Percentiles rank a stretch among this genome's conserved stretches.
These are phyloP conservation scores for Sciaenops ocellatus DNA, from an alignment of 2,797 vertebrate genomes.

Conservation along the genomic window DNA sequence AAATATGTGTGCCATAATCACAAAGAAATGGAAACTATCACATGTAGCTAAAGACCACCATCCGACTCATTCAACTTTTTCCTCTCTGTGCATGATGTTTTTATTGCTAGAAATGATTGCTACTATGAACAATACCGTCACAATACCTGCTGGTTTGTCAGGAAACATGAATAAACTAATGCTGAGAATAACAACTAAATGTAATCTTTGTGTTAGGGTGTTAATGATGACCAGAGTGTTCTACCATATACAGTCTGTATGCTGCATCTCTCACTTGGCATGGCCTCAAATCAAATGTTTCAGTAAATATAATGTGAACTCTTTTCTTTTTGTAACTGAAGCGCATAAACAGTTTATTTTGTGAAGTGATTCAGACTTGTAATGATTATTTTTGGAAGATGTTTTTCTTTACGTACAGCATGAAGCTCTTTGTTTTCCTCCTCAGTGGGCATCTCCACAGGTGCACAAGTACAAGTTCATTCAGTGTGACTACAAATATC, in stretches of 20 bases:
- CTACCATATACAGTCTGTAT: conserved; percentile 85
- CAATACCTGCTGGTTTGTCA: conserved; percentile 93
- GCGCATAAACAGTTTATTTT: conserved; percentile 70
- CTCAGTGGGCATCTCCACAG: too few relatives aligned
- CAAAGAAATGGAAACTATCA: conserved; percentile 81
- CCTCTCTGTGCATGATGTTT: conserved; percentile 90
- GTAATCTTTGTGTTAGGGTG: conserved; percentile 83
- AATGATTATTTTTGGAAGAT: too few relatives aligned
- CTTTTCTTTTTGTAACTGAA: conserved; percentile 86
- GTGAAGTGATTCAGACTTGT: conserved; percentile 76
- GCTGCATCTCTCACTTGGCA: conserved; percentile 91
- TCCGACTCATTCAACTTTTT: conserved; percentile 84
- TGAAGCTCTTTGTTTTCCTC: too few relatives aligned
- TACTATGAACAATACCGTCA: conserved; percentile 83
- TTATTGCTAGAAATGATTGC: conserved; percentile 78
- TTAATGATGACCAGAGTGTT: conserved; percentile 82
- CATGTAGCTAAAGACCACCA: conserved; percentile 88
- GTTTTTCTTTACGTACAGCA: too few relatives aligned
- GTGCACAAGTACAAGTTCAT: too few relatives aligned
- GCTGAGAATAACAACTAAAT: conserved; percentile 61
- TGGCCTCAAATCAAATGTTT: conserved; percentile 91
- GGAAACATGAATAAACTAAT: conserved; percentile 79
- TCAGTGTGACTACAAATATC: too few relatives aligned
- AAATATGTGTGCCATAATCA: conserved; percentile 91
- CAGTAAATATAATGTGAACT: conserved; percentile 87